A percentile compares a stretch with the other conserved stretches of the same genome.
Conservation (phyloP, 2,797 vertebrate species). For the Sebastes variabilis region DNA sequence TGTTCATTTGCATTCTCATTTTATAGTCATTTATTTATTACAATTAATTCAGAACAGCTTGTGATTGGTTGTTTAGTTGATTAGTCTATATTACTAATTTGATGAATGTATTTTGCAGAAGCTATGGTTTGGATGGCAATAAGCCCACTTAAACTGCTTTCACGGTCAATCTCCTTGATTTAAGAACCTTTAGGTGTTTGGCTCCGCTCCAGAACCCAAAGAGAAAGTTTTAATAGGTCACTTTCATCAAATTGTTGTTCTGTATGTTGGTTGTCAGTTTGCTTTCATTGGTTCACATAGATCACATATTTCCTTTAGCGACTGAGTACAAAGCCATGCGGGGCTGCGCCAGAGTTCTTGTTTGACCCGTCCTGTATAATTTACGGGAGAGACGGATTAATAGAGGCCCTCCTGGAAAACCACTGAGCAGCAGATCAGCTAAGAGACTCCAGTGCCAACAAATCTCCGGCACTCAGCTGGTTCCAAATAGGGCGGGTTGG, state of each 20-base stretch:
- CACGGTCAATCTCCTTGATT: too few relatives aligned
- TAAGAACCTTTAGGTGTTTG: too few relatives aligned
- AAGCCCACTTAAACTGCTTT: too few relatives aligned
- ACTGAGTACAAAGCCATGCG: conserved; percentile 12
- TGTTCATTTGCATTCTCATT: too few relatives aligned
- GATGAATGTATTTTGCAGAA: too few relatives aligned
- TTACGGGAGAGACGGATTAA: conserved; percentile 66
- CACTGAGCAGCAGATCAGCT: conserved; percentile 71
- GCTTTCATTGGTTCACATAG: conserved; percentile 15
- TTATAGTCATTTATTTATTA: too few relatives aligned
- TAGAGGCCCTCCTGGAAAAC: conserved; percentile 73
- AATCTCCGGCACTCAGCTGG: conserved; percentile 69
- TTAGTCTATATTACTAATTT: too few relatives aligned
- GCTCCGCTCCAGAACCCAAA: too few relatives aligned
- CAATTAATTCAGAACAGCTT: too few relatives aligned
- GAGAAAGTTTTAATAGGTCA: too few relatives aligned
- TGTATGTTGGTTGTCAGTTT: not conserved
- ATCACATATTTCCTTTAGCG: conserved; percentile 26
- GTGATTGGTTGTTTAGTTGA: too few relatives aligned
- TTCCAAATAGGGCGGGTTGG: conserved; percentile 66
- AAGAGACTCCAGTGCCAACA: conserved; percentile 61
- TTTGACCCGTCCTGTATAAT: conserved; percentile 67
- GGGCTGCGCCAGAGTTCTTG: conserved; percentile 19
- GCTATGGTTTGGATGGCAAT: fast-evolving
- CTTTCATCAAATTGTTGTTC: not conserved